Evolutionary conservation across 2,113 vertebrate species (phyloP).

Genomic region (Callipepla californica): DNA sequence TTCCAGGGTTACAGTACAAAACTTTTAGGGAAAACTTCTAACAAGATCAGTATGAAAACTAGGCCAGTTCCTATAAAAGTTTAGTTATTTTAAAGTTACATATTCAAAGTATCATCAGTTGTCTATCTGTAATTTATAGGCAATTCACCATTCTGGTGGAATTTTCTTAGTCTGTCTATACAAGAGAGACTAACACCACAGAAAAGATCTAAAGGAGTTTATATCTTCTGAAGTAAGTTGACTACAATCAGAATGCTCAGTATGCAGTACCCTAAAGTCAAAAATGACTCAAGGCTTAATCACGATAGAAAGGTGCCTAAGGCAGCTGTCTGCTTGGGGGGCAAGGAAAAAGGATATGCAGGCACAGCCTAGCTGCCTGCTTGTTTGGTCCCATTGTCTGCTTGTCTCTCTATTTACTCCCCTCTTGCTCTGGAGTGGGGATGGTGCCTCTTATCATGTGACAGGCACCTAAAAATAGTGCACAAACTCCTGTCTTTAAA

Average conservation of each 20-base stretch:
- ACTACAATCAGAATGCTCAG: constrained; percentile 32
- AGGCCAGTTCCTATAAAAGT: constrained; percentile 23
- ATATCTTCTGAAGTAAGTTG: constrained; percentile 38
- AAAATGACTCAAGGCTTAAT: constrained; percentile 53
- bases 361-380: not conserved
- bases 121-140: not conserved
- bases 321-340: constrained; percentile 8
- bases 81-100: constrained; percentile 32
- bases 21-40: constrained; percentile 2
- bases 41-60: constrained; percentile 28
- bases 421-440: accelerated
- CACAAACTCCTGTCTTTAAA: not conserved
- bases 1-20: not conserved
- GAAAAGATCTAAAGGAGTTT: constrained; percentile 39
- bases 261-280: constrained; percentile 39
- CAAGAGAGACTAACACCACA: not conserved
- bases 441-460: not conserved
- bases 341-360: not conserved
- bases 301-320: constrained; percentile 43
- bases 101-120: constrained; percentile 6
- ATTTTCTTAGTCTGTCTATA: constrained; percentile 12
- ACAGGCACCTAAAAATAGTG: not conserved
- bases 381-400: not conserved
- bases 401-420: not conserved
- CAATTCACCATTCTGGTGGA: constrained; percentile 22